Conservation (phyloP, 35 echinoderm and acorn worm genomes). For the Stichopus chloronotus region DNA sequence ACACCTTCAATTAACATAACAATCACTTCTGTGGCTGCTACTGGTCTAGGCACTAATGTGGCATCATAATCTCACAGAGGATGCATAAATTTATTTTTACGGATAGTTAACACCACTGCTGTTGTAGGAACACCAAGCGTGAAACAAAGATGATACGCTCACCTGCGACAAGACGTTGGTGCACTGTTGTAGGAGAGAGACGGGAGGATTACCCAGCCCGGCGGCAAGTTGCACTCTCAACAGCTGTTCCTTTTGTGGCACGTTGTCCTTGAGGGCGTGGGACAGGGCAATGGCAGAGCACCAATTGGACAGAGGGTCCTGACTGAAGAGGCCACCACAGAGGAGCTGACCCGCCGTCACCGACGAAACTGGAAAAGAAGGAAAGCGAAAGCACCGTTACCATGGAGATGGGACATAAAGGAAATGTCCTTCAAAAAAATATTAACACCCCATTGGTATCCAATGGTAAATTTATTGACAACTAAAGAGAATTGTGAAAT, state of each 20-base stretch:
- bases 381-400: background rate
- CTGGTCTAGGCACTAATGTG: too few relatives aligned
- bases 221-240: conserved; percentile 95
- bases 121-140: too few relatives aligned
- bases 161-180: conserved; percentile 96
- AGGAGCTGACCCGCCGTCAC: conserved; percentile 97
- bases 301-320: conserved; percentile 94
- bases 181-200: conserved; percentile 95
- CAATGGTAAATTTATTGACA: too few relatives aligned
- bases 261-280: conserved; percentile 97
- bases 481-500: too few relatives aligned
- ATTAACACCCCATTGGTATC: too few relatives aligned
- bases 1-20: too few relatives aligned
- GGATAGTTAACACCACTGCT: too few relatives aligned
- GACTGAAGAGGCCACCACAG: conserved; percentile 96
- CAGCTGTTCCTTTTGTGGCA: conserved; percentile 91
- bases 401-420: too few relatives aligned
- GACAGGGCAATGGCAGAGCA: conserved; percentile 92
- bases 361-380: conserved; percentile 68
- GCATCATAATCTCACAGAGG: too few relatives aligned
- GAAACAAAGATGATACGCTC: background rate
- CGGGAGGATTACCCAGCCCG: conserved; percentile 86
- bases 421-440: background rate
- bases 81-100: too few relatives aligned
- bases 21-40: too few relatives aligned